Base-by-base conservation (phyloP, 2,888 invertebrate genomes). In the Eristalinus sepulchralis region DNA sequence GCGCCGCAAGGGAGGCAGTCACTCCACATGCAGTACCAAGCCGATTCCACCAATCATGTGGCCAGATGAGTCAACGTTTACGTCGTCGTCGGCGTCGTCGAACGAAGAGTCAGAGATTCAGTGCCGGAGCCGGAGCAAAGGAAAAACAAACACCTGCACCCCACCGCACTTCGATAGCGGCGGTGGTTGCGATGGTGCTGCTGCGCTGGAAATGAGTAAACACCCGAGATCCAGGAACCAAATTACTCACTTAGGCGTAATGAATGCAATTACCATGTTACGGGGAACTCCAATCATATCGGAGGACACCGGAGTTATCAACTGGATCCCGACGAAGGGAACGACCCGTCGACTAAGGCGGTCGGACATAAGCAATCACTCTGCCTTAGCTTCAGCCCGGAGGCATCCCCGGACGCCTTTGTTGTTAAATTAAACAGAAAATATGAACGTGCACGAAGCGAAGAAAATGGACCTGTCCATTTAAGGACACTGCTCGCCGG, bases 141-240 rank as follows among this genome's bases (percentile, higher is more conserved):
- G 31, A 63, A 62, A 73, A 17, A 67, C 75, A 78, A 78, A 83
- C 82, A 82, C 85, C 77, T 82, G 82, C 73, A 77, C 22, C 27
- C 66, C 24, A 47, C 31, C 33, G 2, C 39, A 13, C n/a, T n/a
- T 22, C 55, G 31, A 62, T 4, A 5, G 8, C 27, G 4, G 1
- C 0, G 9, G 5, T 13, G 24, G 11, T 22, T n/a, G n/a, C n/a
- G 24, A 5, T 11, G 57, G 24, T 27, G 10, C 13, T 27, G 36
- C 36, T 53, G 70, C 66, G 57, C 55, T 75, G 75, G 67, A 75
- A 67, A 76, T 24, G 57, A 57, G 55, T 67, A 76, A 72, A 77
- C 85, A 86, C 82, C 83, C 83, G 83, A 83, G 72, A 83, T 83
- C 82, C 82, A 86, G 85, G 85, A 86, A 86, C 78, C 86, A 83